Base-by-base conservation (phyloP, 1,140 invertebrate species). In the Zaprionus lachaisei region DNA sequence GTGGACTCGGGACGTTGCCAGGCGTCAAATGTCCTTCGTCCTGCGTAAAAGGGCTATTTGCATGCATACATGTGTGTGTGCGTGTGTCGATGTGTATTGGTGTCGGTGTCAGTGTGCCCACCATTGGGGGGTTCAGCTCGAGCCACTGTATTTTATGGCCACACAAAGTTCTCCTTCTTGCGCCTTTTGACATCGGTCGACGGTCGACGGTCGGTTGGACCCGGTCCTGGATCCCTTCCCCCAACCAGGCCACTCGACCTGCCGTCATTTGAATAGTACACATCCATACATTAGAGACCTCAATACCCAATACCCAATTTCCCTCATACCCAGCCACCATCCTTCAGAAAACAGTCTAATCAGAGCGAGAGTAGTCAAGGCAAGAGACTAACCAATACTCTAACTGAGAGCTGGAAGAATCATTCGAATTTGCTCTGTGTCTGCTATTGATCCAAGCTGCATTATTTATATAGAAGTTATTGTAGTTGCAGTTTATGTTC, bases 61-160 rank as follows among this genome's bases (percentile, higher is more conserved):
- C 75, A 64, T 81, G 75, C 68, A 61, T 72, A 69, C 34, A 55
- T 80, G 54, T 67, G 67, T 70, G 61, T 34, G 44, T 60, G 22
- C 63, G 26, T 61, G 34, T 31, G n/a, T 20, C 20, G 26, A 15
- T 47, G 67, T 38, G 37, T 9, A n/a, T 44, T 26, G 24, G 38
- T 4, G 37, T n/a, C 34, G 20, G 15, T 41, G 15, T 41, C 38
- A 15, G 6, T 44, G 41, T 17, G 9, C 9, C 26, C 26, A 28
- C 22, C 47, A 38, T 63, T 38, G 49, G 54, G 41, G 69, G 74
- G 60, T 37, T 37, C 47, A 44, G 66, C n/a, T 24, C 28, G 72
- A 54, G 41, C 57, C 69, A 65, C 66, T 58, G 70, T 89, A 89
- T 90, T 89, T 89, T 89, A 89, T 90, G 84, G 85, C 85, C 85